Evolutionary conservation across 2,113 vertebrate species (phyloP), one percentile per base, ranked within the genome.

Genomic region (Amphilophus citrinellus): DNA sequence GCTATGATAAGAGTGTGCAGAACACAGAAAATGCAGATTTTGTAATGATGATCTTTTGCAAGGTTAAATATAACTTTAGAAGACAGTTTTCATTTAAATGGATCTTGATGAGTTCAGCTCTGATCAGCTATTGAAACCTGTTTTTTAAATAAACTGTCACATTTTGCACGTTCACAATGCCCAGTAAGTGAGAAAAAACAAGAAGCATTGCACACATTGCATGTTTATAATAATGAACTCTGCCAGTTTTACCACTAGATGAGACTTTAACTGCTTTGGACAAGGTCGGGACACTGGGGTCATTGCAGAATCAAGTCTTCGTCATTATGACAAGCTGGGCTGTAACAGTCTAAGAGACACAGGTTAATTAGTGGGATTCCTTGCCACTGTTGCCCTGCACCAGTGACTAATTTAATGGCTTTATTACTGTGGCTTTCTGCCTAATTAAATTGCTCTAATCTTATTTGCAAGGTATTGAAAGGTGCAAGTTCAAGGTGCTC

Each of bases 401-500:
- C 80, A 82, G 80, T 78, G 88, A 90, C 94, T 95, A 90, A 96
- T 95, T 95, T 90, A 95, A 95, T 94, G 87, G 88, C 91, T 95
- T 94, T 94, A 95, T 94, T 94, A 92, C 89, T 79, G 83, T 71
- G 32, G 85, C 91, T 91, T 92, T 91, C 89, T 86, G 91, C 82
- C 75, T 95, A 95, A 96, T 95, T 95, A 94, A 95, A 94, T 93
- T 91, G 89, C 82, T 92, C 88, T 95, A 92, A 95, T 95, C 93
- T 93, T 92, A 91, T 94, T 95, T 94, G 91, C 79, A 92, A 92
- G 93, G 90, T 92, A 92, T 92, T 87, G 92, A 77, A 60, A 87
- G 89, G 89, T 90, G 77, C 61, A 84, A 90, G 93, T 90, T 93
- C 93, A 92, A 92, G 92, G 91, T 91, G 92, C 71, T 87, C 82